Percentiles rank a stretch among this genome's conserved stretches.
These are phyloP conservation scores for Biston stratarius DNA, from an alignment of 2,888 invertebrate genomes.

Conservation along the genomic window DNA sequence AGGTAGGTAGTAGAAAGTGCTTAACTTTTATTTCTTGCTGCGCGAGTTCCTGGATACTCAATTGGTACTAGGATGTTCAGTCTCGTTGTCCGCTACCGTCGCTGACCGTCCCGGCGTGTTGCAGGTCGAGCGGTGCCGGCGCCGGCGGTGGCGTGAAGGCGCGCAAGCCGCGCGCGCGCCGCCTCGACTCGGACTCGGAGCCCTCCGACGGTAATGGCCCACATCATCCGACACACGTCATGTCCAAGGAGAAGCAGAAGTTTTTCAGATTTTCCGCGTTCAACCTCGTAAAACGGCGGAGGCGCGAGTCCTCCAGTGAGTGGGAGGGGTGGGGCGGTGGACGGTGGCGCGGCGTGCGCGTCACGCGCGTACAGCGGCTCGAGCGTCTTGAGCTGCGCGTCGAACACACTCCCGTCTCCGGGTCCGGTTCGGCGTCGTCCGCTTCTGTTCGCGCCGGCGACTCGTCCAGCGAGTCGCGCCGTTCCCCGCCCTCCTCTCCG, in stretches of 20 bases:
- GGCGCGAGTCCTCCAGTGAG: conserved; percentile 69
- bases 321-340: conserved; percentile 70
- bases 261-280: conserved; percentile 94
- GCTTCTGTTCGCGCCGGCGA: conserved; percentile 41
- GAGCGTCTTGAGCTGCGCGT: conserved; percentile 72
- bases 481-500: conserved; percentile 32
- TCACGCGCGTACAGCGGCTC: conserved; percentile 73
- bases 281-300: conserved; percentile 88
- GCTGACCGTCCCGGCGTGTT: background rate
- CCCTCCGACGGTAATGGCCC: conserved; percentile 81
- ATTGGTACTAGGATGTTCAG: background rate
- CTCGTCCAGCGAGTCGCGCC: conserved; percentile 28
- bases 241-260: conserved; percentile 95
- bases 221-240: conserved; percentile 88
- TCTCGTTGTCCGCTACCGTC: no score
- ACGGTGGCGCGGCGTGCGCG: conserved; percentile 68
- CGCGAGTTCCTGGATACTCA: no score
- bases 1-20: no score
- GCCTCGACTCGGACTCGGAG: conserved; percentile 76
- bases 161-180: conserved; percentile 61
- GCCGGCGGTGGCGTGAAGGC: conserved; percentile 68
- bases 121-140: conserved; percentile 57
- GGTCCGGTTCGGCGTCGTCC: conserved; percentile 36
- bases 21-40: no score
- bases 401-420: conserved; percentile 53